phyloP scores from a whole-genome alignment of 2,888 invertebrate species.

The Sarcophaga caerulescens region DNA sequence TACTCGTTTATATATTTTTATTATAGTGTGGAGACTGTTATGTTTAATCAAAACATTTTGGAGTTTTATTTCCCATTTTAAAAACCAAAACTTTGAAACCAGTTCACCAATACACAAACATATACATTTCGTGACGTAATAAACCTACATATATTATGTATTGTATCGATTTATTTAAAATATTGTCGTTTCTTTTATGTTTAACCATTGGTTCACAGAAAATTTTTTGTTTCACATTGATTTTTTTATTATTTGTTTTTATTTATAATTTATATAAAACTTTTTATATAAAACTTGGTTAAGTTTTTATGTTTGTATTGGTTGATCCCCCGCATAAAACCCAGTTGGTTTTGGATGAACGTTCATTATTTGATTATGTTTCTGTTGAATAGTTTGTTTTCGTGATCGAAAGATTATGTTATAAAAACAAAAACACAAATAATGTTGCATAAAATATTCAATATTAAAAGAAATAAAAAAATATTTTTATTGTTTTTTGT shows the following conservation, averaged over 20 bases:
- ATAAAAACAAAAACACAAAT: neutral
- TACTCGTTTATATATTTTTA: no score
- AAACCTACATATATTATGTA: no score
- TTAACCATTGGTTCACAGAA: neutral
- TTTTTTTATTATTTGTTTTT: neutral
- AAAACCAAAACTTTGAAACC: neutral
- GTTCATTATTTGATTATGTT: neutral
- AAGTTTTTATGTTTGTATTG: neutral
- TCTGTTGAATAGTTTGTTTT: neutral
- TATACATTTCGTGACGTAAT: no score
- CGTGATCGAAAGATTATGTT: neutral
- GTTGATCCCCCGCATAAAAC: conserved; percentile 36
- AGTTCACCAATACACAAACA: neutral
- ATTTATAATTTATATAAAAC: neutral
- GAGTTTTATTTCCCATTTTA: no score
- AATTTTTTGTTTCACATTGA: neutral
- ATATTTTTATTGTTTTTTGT: conserved; percentile 3
- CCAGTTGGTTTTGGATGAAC: neutral
- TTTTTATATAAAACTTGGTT: neutral
- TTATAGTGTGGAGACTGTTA: no score
- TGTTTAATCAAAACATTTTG: no score
- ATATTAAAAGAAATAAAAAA: neutral
- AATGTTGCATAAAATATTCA: conserved; percentile 26
- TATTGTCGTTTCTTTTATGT: no score
- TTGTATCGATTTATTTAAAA: no score